phyloP scores from a whole-genome alignment of 2,797 vertebrate genomes.

The Pterois miles region DNA sequence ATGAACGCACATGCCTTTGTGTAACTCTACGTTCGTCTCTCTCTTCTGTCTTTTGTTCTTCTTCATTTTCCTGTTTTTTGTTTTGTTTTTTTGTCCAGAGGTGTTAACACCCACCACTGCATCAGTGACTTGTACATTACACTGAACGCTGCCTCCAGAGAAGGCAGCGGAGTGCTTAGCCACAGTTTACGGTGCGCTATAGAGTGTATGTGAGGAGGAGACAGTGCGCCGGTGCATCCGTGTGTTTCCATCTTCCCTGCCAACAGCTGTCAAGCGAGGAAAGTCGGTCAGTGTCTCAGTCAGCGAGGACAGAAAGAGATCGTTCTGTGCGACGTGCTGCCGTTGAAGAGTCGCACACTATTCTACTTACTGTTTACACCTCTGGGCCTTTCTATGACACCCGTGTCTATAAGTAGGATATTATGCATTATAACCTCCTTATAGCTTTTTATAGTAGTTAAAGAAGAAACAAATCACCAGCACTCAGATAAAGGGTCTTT shows the following conservation, averaged over 20 bases:
- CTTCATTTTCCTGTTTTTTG: not conserved
- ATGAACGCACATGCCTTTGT: conserved; percentile 15
- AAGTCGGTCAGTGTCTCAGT: conserved; percentile 65
- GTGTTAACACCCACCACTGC: conserved; percentile 27
- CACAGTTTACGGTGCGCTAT: conserved; percentile 1
- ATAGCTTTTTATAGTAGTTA: too few relatives aligned
- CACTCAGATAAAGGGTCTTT: too few relatives aligned
- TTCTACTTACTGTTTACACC: conserved; percentile 24
- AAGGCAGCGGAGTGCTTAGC: conserved; percentile 12
- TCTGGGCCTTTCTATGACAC: not conserved
- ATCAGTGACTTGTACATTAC: conserved; percentile 6
- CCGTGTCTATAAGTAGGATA: not conserved
- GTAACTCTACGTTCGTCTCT: not conserved
- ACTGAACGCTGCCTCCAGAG: conserved; percentile 9
- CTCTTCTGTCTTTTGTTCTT: not conserved
- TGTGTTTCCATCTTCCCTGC: conserved; percentile 31
- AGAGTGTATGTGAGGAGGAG: not conserved
- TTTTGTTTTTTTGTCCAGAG: conserved; percentile 3
- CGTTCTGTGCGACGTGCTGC: conserved; percentile 18
- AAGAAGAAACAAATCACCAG: too few relatives aligned
- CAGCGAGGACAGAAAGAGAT: conserved; percentile 47
- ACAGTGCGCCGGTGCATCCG: not conserved
- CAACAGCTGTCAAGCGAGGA: conserved; percentile 40
- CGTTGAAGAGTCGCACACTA: not conserved
- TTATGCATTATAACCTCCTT: not conserved